A percentile compares a stretch with the other conserved stretches of the same genome.
phyloP scores from a whole-genome alignment of 2,797 vertebrate genomes.

The Anabas testudineus region DNA sequence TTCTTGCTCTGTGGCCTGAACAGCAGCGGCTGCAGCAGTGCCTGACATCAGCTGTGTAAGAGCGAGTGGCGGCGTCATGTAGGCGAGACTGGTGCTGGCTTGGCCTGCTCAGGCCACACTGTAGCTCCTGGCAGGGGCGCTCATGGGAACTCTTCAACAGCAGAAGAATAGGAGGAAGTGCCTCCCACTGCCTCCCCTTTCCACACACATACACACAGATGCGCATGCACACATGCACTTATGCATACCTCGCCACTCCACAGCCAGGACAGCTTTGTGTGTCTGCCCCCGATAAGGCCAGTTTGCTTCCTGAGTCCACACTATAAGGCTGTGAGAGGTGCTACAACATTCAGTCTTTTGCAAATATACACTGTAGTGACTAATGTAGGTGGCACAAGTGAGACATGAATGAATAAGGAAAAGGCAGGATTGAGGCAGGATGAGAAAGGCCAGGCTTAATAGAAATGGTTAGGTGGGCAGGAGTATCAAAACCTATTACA shows the following conservation, averaged over 20 bases:
- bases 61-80: constrained; percentile 66
- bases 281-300: constrained; percentile 90
- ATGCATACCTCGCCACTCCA: constrained; percentile 83
- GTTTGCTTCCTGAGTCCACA: constrained; percentile 90
- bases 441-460: constrained; percentile 4
- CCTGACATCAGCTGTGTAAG: constrained; percentile 66
- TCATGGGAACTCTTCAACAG: constrained; percentile 92
- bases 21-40: constrained; percentile 35
- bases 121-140: constrained; percentile 90
- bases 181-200: constrained; percentile 84
- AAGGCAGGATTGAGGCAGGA: constrained; percentile 9
- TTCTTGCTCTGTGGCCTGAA: constrained; percentile 30
- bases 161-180: constrained; percentile 98
- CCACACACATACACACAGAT: constrained; percentile 52
- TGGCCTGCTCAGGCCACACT: constrained; percentile 84
- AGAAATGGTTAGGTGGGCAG: not conserved
- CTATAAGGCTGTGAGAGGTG: constrained; percentile 74
- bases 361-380: constrained; percentile 58
- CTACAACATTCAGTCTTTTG: constrained; percentile 54
- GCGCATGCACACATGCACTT: constrained; percentile 56
- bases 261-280: constrained; percentile 85
- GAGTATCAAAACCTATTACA: not conserved
- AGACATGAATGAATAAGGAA: constrained; percentile 35
- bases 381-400: constrained; percentile 49
- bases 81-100: constrained; percentile 76